These are phyloP conservation scores for Drosophila suboccidentalis DNA, from an alignment of 2,888 invertebrate genomes.

Conservation along the genomic window DNA sequence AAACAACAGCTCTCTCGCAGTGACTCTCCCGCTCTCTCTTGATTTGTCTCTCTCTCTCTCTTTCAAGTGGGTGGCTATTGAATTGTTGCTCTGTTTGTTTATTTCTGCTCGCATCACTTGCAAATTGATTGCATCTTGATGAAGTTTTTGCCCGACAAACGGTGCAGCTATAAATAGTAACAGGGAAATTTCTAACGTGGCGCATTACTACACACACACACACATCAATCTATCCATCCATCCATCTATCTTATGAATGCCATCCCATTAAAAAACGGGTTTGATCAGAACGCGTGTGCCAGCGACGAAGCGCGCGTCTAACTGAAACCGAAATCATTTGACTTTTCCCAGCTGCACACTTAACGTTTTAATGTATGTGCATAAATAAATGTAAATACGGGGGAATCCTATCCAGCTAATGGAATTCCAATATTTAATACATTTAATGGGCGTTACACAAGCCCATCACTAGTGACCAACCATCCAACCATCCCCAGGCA, in stretches of 20 bases:
- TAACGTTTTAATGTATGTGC: slow-evolving; percentile 57
- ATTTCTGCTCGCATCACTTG: slow-evolving; percentile 71
- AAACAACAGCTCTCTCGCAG: slow-evolving; percentile 24
- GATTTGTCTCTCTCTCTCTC: slow-evolving; percentile 9
- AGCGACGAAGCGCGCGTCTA: slow-evolving; percentile 55
- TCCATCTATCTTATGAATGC: slow-evolving; percentile 55
- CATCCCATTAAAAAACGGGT: slow-evolving; percentile 75
- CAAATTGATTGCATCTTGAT: slow-evolving; percentile 75
- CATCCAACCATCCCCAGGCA: slow-evolving; percentile 18
- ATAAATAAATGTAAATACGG: slow-evolving; percentile 35
- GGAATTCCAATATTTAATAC: slow-evolving; percentile 40
- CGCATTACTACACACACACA: slow-evolving; percentile 55
- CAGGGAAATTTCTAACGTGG: slow-evolving; percentile 71
- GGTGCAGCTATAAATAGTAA: slow-evolving; percentile 64
- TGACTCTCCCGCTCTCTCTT: slow-evolving; percentile 15
- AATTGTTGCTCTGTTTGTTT: slow-evolving; percentile 63
- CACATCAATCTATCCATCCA: slow-evolving; percentile 15
- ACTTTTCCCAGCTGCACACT: slow-evolving; percentile 60
- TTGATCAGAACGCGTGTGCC: slow-evolving; percentile 69
- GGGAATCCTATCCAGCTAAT: slow-evolving; percentile 56
- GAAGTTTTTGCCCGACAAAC: slow-evolving; percentile 57
- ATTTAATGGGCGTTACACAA: slow-evolving; percentile 46
- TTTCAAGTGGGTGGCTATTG: slow-evolving; percentile 48
- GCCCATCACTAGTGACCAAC: slow-evolving; percentile 6
- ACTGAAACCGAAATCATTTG: slow-evolving; percentile 75